A percentile compares a stretch with the other conserved stretches of the same genome.
Conservation (phyloP, 1,140 invertebrate species). For the Cotesia typhae region DNA sequence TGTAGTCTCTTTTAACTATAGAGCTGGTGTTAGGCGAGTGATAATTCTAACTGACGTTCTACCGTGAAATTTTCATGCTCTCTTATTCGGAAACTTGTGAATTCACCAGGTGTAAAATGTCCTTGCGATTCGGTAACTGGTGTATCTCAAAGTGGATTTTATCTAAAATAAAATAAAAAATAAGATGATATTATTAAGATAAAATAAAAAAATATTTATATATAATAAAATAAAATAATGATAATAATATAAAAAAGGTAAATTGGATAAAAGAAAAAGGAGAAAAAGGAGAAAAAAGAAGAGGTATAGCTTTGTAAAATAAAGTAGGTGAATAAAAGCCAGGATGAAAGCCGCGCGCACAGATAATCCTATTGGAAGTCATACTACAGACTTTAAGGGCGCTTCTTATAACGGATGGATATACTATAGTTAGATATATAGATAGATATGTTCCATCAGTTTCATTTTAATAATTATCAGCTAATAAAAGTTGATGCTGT, state of each 20-base stretch:
- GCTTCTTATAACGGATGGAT: neutral
- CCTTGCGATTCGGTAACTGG: constrained; percentile 4
- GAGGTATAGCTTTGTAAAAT: no score
- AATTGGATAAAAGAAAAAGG: no score
- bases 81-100: neutral
- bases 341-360: no score
- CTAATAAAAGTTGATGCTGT: constrained; percentile 20
- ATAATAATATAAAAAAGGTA: neutral
- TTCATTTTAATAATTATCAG: constrained; percentile 23
- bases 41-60: constrained; percentile 4
- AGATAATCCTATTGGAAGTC: neutral
- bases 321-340: no score
- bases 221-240: neutral
- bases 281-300: no score
- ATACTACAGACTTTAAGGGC: neutral
- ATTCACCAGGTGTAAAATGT: constrained; percentile 6
- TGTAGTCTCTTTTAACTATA: neutral
- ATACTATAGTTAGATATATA: no score
- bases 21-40: constrained; percentile 4
- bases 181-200: neutral
- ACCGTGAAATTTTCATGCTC: constrained; percentile 15
- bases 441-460: neutral
- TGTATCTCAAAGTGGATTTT: constrained; percentile 16
- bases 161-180: neutral
- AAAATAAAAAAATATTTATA: neutral